phyloP scores from a whole-genome alignment of 23 tunicate species.

The Styela clava region DNA sequence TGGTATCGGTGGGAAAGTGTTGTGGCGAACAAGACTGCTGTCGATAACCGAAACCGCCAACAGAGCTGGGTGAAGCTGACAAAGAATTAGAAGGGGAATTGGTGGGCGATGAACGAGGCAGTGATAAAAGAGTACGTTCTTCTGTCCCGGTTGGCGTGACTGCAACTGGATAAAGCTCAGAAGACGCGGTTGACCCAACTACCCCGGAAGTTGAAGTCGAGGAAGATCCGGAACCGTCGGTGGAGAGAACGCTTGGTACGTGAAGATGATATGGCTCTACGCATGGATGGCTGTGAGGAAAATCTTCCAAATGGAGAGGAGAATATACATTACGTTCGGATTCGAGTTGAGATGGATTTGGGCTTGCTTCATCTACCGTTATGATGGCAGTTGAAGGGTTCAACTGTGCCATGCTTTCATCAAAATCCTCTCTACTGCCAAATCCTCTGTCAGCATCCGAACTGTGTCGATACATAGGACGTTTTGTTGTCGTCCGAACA shows the following conservation, averaged over 20 bases:
- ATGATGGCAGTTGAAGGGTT: neutral
- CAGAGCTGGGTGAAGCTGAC: neutral
- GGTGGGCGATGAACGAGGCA: neutral
- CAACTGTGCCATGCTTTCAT: neutral
- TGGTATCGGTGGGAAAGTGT: neutral
- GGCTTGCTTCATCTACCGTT: neutral
- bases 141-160: neutral
- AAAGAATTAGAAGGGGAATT: neutral
- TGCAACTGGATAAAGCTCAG: neutral
- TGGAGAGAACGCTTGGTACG: neutral
- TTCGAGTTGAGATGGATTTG: slow-evolving; percentile 6
- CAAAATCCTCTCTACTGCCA: slow-evolving; percentile 10
- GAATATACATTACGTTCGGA: neutral
- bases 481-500: neutral
- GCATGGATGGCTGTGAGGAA: neutral
- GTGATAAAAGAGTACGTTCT: neutral
- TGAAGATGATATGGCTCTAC: neutral
- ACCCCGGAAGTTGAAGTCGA: slow-evolving; percentile 10
- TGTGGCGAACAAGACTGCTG: neutral
- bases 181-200: slow-evolving; percentile 2
- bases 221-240: slow-evolving; percentile 5
- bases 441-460: slow-evolving; percentile 10
- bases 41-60: neutral
- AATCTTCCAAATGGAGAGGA: neutral
- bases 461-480: neutral